These are phyloP conservation scores for Nemopilema nomurai DNA, from an alignment of 30 jellyfish, hydroid and myxozoan genomes.

Conservation along the genomic window DNA sequence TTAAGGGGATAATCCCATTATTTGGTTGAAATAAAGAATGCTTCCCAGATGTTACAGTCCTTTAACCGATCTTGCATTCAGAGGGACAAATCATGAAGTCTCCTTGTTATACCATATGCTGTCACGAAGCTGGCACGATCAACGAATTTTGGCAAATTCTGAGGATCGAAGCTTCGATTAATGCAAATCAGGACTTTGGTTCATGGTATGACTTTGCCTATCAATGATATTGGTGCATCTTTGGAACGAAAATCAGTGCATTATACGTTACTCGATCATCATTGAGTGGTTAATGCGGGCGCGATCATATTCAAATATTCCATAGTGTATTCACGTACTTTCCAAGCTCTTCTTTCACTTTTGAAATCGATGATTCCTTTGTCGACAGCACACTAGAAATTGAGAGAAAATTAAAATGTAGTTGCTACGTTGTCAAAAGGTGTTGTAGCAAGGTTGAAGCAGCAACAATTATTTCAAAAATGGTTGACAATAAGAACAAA, in stretches of 20 bases:
- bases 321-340: too few species aligned
- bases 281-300: neutral
- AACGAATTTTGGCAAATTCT: too few species aligned
- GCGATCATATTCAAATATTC: neutral
- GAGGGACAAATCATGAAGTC: too few species aligned
- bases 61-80: too few species aligned
- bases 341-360: slow-evolving; percentile 51
- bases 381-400: slow-evolving; percentile 16
- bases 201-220: neutral
- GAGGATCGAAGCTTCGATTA: too few species aligned
- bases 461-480: neutral
- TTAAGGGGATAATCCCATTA: too few species aligned
- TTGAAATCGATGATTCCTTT: slow-evolving; percentile 16
- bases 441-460: neutral
- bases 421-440: neutral
- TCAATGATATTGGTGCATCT: neutral
- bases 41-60: too few species aligned
- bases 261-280: neutral
- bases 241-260: neutral
- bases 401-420: neutral
- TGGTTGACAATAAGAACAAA: neutral
- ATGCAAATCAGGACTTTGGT: too few species aligned
- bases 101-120: too few species aligned
- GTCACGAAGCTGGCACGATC: too few species aligned
- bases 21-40: too few species aligned